Evolutionary conservation across 2,888 invertebrate genomes (phyloP), one percentile per base, ranked within the genome.

Genomic region (Leucania comma): DNA sequence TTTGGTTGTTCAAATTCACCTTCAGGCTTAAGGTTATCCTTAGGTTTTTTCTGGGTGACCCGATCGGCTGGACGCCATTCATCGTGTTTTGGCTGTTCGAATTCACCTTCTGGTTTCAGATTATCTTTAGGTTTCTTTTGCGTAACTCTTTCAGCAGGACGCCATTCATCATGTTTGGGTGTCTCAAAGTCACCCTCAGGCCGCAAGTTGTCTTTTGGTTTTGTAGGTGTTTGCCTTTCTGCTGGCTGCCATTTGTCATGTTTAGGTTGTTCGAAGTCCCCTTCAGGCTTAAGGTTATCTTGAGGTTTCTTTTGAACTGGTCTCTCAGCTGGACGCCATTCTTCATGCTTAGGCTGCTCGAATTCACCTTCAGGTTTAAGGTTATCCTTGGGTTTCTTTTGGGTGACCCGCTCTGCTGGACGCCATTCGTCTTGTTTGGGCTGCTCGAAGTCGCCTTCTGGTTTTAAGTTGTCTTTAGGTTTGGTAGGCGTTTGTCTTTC

Each of bases 1-100:
- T 93, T 83, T 71, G 91, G 87, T 78, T 88, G 84, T 84, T 96
- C 95, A 59, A 94, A 94, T 0, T 97, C 95, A 3, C 97, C 97
- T 85, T 71, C 71, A 0, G 71, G 72, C 10, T 71, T 62, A 9
- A 71, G 42, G 4, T 71, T 71, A 3, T 71, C 71, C 2, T 71
- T 56, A 1, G 95, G 95, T 63, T 88, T 91, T 78, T 85, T 89
- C 46, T n/a, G 73, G 1, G 66, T 73, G 0, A 48, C 84, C 3
- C 92, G 88, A 73, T 93, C 96, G 50, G 93, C 96, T 0, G 96
- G 96, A 29, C 84, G 84, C 94, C 95, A 96, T 68, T 93, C 81
- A 0, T 93, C 91, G 1, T 90, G 91, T 81, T 88, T 87, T 0
- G 87, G 88, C 9, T 61, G 66, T 24, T 77, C 59, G 89, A 88